These are phyloP conservation scores for Remorina albescens DNA, from an alignment of 2,797 vertebrate species.

Conservation along the genomic window DNA sequence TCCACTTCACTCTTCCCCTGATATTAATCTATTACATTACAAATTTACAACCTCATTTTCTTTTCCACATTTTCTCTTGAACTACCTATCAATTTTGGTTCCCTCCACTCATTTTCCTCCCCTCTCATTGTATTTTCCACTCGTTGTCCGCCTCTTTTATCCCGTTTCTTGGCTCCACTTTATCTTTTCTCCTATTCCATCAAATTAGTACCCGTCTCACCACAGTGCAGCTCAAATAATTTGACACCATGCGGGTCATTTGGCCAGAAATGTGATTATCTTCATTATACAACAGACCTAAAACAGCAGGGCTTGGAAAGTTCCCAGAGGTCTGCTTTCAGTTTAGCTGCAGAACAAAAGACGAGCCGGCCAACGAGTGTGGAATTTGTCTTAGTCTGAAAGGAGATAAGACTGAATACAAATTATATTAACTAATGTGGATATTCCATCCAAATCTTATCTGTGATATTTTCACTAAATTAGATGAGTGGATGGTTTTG, in stretches of 20 bases:
- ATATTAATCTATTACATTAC: neutral
- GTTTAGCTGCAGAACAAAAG: neutral
- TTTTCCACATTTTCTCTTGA: neutral
- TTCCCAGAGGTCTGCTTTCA: neutral
- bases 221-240: neutral
- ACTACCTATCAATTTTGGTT: neutral
- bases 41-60: neutral
- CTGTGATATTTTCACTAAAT: too few species aligned
- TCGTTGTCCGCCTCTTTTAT: neutral
- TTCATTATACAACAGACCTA: neutral
- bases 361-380: constrained; percentile 1
- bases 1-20: too few species aligned
- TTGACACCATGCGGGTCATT: neutral
- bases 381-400: neutral
- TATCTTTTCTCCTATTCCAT: neutral
- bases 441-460: neutral
- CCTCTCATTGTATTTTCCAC: neutral
- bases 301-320: neutral
- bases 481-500: too few species aligned
- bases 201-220: neutral
- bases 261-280: neutral
- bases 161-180: neutral
- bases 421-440: neutral
- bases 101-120: neutral
- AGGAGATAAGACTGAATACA: neutral